Evolutionary conservation across 2,113 vertebrate genomes (phyloP), one percentile per base, ranked within the genome.

Genomic region (Rhabdornis inornatus): DNA sequence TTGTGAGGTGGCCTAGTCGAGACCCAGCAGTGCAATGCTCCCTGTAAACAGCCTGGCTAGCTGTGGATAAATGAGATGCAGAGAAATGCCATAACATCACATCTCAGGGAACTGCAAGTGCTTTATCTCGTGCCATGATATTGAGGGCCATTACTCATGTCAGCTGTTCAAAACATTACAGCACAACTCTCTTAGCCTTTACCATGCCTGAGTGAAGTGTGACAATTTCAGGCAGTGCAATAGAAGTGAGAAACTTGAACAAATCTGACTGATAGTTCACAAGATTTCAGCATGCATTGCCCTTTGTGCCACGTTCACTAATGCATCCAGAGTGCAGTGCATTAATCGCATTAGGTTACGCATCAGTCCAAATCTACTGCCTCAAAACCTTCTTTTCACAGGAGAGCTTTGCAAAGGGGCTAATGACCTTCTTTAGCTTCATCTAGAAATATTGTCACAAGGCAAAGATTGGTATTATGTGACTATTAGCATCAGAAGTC

Each of bases 261-360:
- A 93, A 77, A 94, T 66, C 55, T 72, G 94, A 85, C 92, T 72
- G 66, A 93, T 83, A 80, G 68, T 42, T 90, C 59, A 22, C 30
- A 57, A 52, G 68, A 92, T 90, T 90, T 94, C 79, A 69, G 68
- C 63, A 74, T 6, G 2, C 47, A 18, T 57, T 77, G 39, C 23
- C 42, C 15, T 86, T 61, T 42, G 50, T 86, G 94, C 79, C 70
- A 70, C 2, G 19, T 82, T 83, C 50, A 25, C 71, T 74, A 87
- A 75, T 28, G 45, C 27, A 59, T 56, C 33, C 30, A 24, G 35
- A 59, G 47, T 7, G 22, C 49, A 49, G 44, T 2, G 7, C 27
- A 45, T 78, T 92, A 90, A 89, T 86, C 4, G 0, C 39, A 71
- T 96, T 90, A 92, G 33, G 53, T 65, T 40, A 53, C 2, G 6